Conservation (phyloP, 1,140 invertebrate genomes). For the Melanaphis sacchari region DNA sequence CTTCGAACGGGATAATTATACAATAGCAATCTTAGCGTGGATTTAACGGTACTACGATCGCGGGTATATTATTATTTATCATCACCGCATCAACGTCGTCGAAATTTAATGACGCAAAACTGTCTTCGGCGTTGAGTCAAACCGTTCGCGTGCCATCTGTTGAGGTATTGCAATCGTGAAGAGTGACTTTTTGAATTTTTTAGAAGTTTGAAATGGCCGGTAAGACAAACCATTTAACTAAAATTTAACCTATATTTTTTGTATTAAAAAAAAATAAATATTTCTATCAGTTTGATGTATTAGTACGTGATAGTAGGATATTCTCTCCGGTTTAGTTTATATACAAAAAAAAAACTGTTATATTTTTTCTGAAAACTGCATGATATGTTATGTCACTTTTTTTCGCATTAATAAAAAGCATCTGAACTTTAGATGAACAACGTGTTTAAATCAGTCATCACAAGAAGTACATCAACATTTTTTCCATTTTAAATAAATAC, state of each 20-base stretch:
- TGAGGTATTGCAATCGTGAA: background rate
- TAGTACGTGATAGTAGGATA: background rate
- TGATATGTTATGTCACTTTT: too few species aligned
- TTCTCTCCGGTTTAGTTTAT: too few species aligned
- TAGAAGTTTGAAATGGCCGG: background rate
- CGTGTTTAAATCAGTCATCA: too few species aligned
- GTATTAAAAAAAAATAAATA: background rate
- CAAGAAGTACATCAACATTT: too few species aligned
- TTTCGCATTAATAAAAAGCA: too few species aligned
- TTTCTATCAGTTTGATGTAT: background rate
- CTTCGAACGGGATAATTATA: conserved; percentile 1
- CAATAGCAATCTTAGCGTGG: background rate
- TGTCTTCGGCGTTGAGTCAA: background rate
- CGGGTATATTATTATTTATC: background rate
- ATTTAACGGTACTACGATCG: conserved; percentile 4
- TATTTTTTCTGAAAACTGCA: too few species aligned
- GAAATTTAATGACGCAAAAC: background rate
- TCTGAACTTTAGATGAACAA: too few species aligned
- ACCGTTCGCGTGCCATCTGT: background rate
- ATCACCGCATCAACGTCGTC: background rate
- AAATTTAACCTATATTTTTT: background rate
- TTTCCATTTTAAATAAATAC: too few species aligned
- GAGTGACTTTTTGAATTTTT: background rate
- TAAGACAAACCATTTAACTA: background rate
- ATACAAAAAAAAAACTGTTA: too few species aligned